phyloP scores from a whole-genome alignment of 2,888 invertebrate genomes.

The Galeruca laticollis region DNA sequence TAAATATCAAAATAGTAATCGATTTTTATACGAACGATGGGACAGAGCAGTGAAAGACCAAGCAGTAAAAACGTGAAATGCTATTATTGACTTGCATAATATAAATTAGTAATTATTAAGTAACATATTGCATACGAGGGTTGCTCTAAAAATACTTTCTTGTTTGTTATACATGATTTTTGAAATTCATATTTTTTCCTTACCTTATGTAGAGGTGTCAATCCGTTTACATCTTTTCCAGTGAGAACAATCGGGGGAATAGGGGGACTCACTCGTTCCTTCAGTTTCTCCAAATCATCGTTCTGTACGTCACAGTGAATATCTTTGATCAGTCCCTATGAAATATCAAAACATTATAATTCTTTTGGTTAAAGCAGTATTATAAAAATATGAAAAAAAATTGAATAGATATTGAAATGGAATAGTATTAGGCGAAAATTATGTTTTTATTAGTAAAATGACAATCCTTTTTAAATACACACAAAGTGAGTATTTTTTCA shows the following conservation, averaged over 20 bases:
- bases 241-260: conserved; percentile 53
- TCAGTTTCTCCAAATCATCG: conserved; percentile 76
- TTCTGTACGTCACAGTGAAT: conserved; percentile 83
- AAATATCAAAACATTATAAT: conserved; percentile 50
- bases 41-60: not conserved
- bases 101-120: not conserved
- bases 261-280: conserved; percentile 51
- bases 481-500: no score
- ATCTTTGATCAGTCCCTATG: conserved; percentile 84
- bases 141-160: no score
- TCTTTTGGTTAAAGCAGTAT: not conserved
- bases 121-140: not conserved
- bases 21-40: not conserved
- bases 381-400: no score
- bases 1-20: not conserved
- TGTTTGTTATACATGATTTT: no score
- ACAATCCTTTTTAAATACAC: no score
- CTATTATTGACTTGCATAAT: not conserved
- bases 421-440: no score
- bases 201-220: conserved; percentile 90
- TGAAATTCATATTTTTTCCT: conserved; percentile 16
- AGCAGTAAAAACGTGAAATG: not conserved
- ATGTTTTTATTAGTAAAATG: no score
- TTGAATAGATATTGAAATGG: no score
- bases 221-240: conserved; percentile 78